phyloP scores from a whole-genome alignment of 2,113 vertebrate species.

The Nothobranchius kuhntae region DNA sequence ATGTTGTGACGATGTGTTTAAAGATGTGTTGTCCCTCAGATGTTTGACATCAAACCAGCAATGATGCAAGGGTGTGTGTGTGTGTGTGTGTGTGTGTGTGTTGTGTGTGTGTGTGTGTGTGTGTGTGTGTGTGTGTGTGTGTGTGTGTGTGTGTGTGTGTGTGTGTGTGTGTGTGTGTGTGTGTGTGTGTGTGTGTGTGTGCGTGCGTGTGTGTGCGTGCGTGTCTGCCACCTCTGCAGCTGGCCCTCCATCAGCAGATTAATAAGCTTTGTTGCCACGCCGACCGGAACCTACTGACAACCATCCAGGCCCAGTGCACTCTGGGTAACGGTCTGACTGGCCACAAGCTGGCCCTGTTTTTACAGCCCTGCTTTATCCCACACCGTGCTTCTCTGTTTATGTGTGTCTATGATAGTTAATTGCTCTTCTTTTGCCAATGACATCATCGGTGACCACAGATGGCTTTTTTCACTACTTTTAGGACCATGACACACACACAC shows the following conservation, averaged over 20 bases:
- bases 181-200: conserved; percentile 76
- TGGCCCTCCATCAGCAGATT: conserved; percentile 99
- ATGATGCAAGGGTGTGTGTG: conserved; percentile 67
- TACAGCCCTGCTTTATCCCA: conserved; percentile 87
- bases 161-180: conserved; percentile 58
- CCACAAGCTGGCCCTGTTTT: conserved; percentile 97
- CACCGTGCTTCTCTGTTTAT: conserved; percentile 46
- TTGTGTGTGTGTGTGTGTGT: conserved; percentile 21
- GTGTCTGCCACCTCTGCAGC: conserved; percentile 94
- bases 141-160: conserved; percentile 9
- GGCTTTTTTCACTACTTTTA: conserved; percentile 84
- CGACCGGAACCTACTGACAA: conserved; percentile 99
- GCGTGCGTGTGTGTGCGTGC: conserved; percentile 68
- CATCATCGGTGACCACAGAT: conserved; percentile 91
- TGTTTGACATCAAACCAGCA: conserved; percentile 46
- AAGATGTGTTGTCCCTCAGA: conserved; percentile 54
- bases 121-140: conserved; percentile 60
- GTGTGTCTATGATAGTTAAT: conserved; percentile 56
- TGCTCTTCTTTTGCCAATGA: conserved; percentile 82
- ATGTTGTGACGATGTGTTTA: conserved; percentile 29
- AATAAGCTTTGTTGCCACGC: conserved; percentile 99
- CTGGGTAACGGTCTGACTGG: conserved; percentile 97
- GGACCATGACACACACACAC: conserved; percentile 46
- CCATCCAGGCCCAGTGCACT: conserved; percentile 92
- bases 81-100: no score